Conservation (phyloP, 1,140 invertebrate genomes). For the Zaprionus camerounensis region DNA sequence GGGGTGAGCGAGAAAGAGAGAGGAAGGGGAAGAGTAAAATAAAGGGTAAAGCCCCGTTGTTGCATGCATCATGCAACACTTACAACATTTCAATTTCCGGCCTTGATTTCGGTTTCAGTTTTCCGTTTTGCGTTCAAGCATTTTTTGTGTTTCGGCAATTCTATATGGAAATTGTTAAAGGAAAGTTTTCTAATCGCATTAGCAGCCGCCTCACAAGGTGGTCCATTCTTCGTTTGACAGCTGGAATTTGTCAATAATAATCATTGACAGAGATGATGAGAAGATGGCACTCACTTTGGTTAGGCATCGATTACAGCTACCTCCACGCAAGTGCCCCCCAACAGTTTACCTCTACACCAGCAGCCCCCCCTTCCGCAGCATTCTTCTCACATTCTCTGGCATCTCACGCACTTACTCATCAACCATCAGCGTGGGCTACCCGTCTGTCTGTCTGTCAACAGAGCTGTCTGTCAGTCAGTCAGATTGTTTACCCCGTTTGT, state of each 20-base stretch:
- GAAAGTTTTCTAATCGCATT: constrained; percentile 65
- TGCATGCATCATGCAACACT: constrained; percentile 41
- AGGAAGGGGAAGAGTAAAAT: constrained; percentile 11
- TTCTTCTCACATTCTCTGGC: constrained; percentile 1
- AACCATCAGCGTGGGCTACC: neutral
- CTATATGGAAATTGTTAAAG: constrained; percentile 22
- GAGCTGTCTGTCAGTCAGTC: constrained; percentile 59
- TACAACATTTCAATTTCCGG: constrained; percentile 64
- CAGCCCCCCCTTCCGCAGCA: neutral
- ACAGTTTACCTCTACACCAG: neutral
- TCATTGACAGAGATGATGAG: neutral
- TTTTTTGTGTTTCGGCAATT: constrained; percentile 9
- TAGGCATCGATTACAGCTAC: constrained; percentile 65
- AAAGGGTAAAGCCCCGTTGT: constrained; percentile 19
- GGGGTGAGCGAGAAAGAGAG: constrained; percentile 19
- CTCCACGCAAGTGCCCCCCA: constrained; percentile 5
- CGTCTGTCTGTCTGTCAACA: neutral
- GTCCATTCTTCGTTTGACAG: constrained; percentile 16
- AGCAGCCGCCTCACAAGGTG: constrained; percentile 29
- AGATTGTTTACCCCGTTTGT: constrained; percentile 44
- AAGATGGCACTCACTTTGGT: constrained; percentile 10
- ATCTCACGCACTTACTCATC: constrained; percentile 17
- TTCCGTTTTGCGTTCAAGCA: neutral
- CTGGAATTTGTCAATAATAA: constrained; percentile 41
- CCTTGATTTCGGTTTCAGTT: constrained; percentile 43